Evolutionary conservation across 2,888 invertebrate genomes (phyloP), one percentile per base, ranked within the genome.

Genomic region (Epinotia brunnichana): DNA sequence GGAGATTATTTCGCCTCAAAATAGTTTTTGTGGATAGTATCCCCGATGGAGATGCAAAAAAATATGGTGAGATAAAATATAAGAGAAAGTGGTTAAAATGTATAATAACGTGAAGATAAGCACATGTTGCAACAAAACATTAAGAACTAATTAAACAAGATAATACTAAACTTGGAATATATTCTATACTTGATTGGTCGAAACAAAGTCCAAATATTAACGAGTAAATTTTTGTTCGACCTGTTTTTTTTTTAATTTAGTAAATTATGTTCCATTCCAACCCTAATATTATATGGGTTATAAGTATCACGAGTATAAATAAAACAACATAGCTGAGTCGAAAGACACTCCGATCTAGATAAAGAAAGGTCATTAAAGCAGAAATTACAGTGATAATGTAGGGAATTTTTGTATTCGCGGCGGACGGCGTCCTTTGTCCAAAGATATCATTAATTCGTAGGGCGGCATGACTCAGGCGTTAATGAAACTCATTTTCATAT

Each of bases 401-500:
- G 72, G 72, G 72, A 73, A 73, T 63, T 69, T 73, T 73, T 69
- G 62, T 73, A 69, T 69, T 68, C 48, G 63, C 39, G 29, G 60
- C 56, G 53, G 54, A 35, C 66, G 71, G 44, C 67, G 69, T 61
- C 70, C 71, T 74, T 74, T 73, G 70, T 76, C 63, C 77, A 77
- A 77, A 79, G 81, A 82, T 81, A 83, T 79, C 74, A 78, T 78
- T 77, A 79, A 77, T 77, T 77, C 77, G 76, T 69, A 76, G 77
- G 76, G 78, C 77, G 79, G 70, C 77, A 79, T 86, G 87, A 87
- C 83, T 88, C 84, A 85, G 83, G 78, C 80, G 74, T 77, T 76
- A 79, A 83, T 83, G 78, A 79, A 85, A 80, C 81, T 85, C 80
- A 86, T 88, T 87, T 87, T 87, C 83, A 87, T 87, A 87, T 84